Base-by-base conservation (phyloP, 2,888 invertebrate genomes). In the Cactoblastis cactorum region DNA sequence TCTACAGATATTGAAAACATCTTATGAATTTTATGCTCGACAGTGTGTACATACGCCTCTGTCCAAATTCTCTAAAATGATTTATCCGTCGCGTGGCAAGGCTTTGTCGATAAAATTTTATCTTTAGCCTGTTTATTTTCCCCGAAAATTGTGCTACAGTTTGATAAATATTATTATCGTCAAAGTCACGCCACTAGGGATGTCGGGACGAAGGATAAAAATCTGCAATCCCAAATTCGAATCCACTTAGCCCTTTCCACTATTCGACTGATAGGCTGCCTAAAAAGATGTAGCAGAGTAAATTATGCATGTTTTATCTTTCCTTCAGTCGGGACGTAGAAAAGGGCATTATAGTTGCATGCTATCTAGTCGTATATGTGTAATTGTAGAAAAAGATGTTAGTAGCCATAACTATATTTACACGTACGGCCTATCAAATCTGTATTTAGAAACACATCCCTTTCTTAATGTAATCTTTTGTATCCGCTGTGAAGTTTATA, bases 311-410 rank as follows among this genome's bases (percentile, higher is more conserved):
- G 22, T 22, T 22, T 2, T 15, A 32, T 14, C 11, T 2, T 9
- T 8, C 33, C 12, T 8, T 33, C n/a, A 34, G 8, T 35, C 34
- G 37, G 9, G 37, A 37, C 12, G 22, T 24, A n/a, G 34, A 41
- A 45, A 46, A 37, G 52, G 55, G 58, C 47, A 52, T 59, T 64
- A 69, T 83, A 85, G 77, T 71, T 82, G 82, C 83, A 83, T 85
- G 84, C 69, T 76, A 64, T n/a, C n/a, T 82, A 83, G 82, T 63
- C 60, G 72, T 77, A 67, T 74, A 66, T 73, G 77, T 67, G 66
- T 82, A 78, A 80, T 67, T 74, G 73, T 81, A 63, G 77, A 82
- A 83, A 69, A 70, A 59, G 61, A 67, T 77, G 74, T 83, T 71
- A 79, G 78, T 84, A 83, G 82, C 69, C 72, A 67, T 73, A 58